A percentile compares a stretch with the other conserved stretches of the same genome.
Conservation (phyloP, 2,888 invertebrate species). For the Busseola fusca region DNA sequence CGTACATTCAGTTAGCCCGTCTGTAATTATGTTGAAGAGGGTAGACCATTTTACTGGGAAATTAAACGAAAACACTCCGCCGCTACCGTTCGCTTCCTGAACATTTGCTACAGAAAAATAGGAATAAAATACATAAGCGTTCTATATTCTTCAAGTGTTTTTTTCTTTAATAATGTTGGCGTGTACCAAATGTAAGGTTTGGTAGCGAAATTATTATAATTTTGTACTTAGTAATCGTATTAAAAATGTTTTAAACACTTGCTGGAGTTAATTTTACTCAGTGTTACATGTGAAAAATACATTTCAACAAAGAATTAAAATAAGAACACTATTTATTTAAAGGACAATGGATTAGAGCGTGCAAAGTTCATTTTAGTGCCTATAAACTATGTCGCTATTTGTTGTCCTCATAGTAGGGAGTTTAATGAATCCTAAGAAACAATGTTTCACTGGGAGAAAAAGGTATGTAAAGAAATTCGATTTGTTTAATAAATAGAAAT, state of each 20-base stretch:
- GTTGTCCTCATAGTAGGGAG: background rate
- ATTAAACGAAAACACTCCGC: conserved; percentile 85
- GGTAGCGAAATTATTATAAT: conserved; percentile 31
- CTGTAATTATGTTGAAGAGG: conserved; percentile 82
- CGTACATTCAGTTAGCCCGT: conserved; percentile 76
- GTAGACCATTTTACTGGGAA: conserved; percentile 81
- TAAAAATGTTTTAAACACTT: conserved; percentile 2
- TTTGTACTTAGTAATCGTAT: conserved; percentile 22
- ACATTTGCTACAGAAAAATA: conserved; percentile 64
- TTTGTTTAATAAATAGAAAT: background rate
- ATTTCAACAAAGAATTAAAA: background rate
- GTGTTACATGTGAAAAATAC: background rate
- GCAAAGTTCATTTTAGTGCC: background rate
- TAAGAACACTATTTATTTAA: background rate
- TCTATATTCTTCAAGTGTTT: conserved; percentile 45
- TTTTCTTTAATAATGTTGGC: conserved; percentile 27
- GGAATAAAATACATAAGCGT: conserved; percentile 51
- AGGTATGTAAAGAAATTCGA: background rate
- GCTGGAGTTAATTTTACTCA: conserved; percentile 8
- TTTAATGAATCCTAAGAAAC: too few relatives aligned
- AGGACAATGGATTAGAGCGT: background rate
- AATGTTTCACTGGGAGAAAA: background rate
- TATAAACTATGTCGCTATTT: background rate
- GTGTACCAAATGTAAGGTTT: conserved; percentile 22
- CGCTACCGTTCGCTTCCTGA: conserved; percentile 64